Conservation (phyloP, 2,797 vertebrate species). For the Anabacerthia variegaticeps region DNA sequence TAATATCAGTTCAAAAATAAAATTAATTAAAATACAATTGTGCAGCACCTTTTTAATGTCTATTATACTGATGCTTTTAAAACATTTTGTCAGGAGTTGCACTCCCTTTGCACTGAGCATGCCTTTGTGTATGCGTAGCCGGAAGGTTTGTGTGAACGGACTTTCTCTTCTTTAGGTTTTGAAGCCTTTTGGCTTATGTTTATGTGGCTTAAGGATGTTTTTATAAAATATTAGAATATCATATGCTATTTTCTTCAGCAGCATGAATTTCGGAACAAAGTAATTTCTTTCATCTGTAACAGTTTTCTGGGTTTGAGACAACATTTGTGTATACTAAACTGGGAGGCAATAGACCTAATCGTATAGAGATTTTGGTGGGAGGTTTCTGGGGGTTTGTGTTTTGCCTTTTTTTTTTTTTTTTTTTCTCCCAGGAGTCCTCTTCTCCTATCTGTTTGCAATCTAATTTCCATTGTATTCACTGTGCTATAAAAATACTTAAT, state of each 20-base stretch:
- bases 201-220: not conserved
- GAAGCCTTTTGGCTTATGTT: conserved; percentile 2
- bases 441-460: conserved; percentile 57
- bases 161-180: not conserved
- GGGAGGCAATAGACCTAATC: conserved; percentile 12
- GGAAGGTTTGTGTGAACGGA: not conserved
- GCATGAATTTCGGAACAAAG: not conserved
- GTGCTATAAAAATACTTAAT: conserved; percentile 77
- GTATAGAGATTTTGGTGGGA: not conserved
- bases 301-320: not conserved
- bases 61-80: not conserved
- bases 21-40: not conserved
- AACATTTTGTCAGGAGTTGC: not conserved
- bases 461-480: conserved; percentile 77
- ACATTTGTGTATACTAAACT: not conserved
- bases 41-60: not conserved
- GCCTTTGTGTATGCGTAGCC: not conserved
- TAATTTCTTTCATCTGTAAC: not conserved
- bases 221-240: not conserved
- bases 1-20: not conserved
- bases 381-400: not conserved
- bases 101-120: not conserved
- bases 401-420: not conserved
- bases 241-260: not conserved
- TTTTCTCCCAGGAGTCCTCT: not conserved